Percentiles rank a stretch among this genome's conserved stretches.
Conservation (phyloP, 2,888 invertebrate species). For the Eudemis profundana region DNA sequence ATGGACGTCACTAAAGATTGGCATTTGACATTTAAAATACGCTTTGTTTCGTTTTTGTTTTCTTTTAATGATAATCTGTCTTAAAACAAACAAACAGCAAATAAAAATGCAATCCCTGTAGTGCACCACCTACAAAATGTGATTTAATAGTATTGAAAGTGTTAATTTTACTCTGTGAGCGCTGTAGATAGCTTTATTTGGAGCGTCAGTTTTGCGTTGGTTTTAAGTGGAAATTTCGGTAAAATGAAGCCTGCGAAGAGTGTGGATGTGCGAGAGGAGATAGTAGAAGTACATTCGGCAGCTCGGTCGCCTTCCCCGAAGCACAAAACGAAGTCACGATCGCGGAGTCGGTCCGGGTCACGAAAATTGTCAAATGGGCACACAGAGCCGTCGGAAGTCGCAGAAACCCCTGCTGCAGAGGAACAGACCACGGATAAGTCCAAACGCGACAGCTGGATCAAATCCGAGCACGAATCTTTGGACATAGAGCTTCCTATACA, state of each 20-base stretch:
- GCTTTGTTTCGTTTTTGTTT: slow-evolving; percentile 48
- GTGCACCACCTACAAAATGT: slow-evolving; percentile 10
- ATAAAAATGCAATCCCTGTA: slow-evolving; percentile 3
- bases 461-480: slow-evolving; percentile 82
- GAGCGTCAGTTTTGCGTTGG: slow-evolving; percentile 50
- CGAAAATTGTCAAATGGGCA: slow-evolving; percentile 78
- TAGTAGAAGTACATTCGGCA: slow-evolving; percentile 76
- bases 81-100: slow-evolving; percentile 48
- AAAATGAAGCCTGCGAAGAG: slow-evolving; percentile 78
- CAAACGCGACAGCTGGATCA: slow-evolving; percentile 79
- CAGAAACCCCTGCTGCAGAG: slow-evolving; percentile 50
- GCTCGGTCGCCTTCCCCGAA: slow-evolving; percentile 78
- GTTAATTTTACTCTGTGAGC: slow-evolving; percentile 5
- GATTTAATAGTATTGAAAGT: not conserved
- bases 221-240: slow-evolving; percentile 46
- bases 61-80: slow-evolving; percentile 62
- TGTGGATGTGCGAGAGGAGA: slow-evolving; percentile 71
- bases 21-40: slow-evolving; percentile 59
- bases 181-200: slow-evolving; percentile 11
- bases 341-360: slow-evolving; percentile 70
- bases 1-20: slow-evolving; percentile 68
- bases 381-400: slow-evolving; percentile 52
- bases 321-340: slow-evolving; percentile 63
- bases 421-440: slow-evolving; percentile 63
- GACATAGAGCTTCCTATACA: slow-evolving; percentile 86